Evolutionary conservation across 2,888 invertebrate genomes (phyloP).

Genomic region (Ephialtes manifestator): DNA sequence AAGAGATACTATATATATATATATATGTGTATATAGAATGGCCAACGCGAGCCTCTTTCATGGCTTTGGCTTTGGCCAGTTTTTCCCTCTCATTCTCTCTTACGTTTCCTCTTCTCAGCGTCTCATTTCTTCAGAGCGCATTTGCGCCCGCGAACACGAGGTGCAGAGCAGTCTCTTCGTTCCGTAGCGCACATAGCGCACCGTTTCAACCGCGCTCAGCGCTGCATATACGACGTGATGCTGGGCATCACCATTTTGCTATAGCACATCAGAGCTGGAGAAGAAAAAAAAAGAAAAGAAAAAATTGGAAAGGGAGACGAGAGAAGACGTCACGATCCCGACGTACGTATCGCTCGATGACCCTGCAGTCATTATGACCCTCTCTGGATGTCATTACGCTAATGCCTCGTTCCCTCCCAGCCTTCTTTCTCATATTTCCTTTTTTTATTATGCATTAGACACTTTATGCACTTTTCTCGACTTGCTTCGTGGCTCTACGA

Average conservation of each 20-base stretch:
- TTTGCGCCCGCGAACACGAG: slow-evolving; percentile 46
- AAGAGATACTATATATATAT: neutral
- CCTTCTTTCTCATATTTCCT: slow-evolving; percentile 33
- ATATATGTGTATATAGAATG: no score
- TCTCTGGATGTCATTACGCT: slow-evolving; percentile 80
- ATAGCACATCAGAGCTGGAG: slow-evolving; percentile 1
- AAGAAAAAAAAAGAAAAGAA: no score
- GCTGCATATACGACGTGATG: slow-evolving; percentile 40
- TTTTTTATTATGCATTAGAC: slow-evolving; percentile 56
- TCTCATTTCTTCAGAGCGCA: slow-evolving; percentile 28
- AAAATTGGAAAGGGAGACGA: slow-evolving; percentile 6
- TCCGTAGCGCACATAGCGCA: slow-evolving; percentile 12
- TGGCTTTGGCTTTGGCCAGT: slow-evolving; percentile 8
- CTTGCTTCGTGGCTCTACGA: slow-evolving; percentile 22
- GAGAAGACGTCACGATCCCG: slow-evolving; percentile 60
- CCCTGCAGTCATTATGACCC: slow-evolving; percentile 81
- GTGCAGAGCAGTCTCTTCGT: slow-evolving; percentile 28
- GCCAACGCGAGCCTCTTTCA: slow-evolving; percentile 8
- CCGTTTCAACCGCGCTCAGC: neutral
- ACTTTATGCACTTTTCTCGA: slow-evolving; percentile 66
- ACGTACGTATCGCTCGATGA: slow-evolving; percentile 79
- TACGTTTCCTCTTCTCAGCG: slow-evolving; percentile 5
- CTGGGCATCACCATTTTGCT: slow-evolving; percentile 34
- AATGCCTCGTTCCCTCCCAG: slow-evolving; percentile 73
- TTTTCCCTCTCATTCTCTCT: slow-evolving; percentile 6